Percentiles rank a stretch among this genome's conserved stretches.
phyloP scores from a whole-genome alignment of 1,140 invertebrate genomes.

The Cardiocondyla obscurior region DNA sequence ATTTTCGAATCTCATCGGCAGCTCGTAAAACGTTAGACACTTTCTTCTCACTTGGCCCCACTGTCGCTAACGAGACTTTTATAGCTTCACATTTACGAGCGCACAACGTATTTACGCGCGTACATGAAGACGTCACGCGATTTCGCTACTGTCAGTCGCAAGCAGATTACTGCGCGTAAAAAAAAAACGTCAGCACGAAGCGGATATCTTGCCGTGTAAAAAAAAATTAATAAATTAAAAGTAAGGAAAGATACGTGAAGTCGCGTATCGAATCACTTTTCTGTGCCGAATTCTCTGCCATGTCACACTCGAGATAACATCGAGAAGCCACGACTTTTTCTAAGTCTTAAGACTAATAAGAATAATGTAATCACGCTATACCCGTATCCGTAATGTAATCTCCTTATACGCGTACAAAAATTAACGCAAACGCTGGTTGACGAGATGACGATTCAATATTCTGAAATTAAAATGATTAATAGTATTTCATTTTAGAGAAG shows the following conservation, averaged over 20 bases:
- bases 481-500: neutral
- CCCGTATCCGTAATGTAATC: conserved; percentile 23
- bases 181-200: neutral
- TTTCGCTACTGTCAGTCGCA: conserved; percentile 11
- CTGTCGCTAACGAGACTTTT: conserved; percentile 19
- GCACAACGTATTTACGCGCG: neutral
- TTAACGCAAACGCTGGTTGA: neutral
- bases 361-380: conserved; percentile 34
- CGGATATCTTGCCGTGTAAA: neutral
- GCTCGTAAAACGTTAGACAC: conserved; percentile 1
- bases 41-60: neutral
- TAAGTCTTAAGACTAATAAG: conserved; percentile 52
- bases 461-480: neutral
- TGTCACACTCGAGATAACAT: conserved; percentile 24
- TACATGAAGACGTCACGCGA: conserved; percentile 6
- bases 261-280: neutral
- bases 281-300: conserved; percentile 17
- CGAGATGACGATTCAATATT: conserved; percentile 19
- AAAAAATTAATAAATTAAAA: neutral
- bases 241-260: neutral
- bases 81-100: conserved; percentile 8
- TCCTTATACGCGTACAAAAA: neutral
- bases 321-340: conserved; percentile 48
- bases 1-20: neutral
- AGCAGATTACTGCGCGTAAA: neutral